A percentile compares a stretch with the other conserved stretches of the same genome.
These are phyloP conservation scores for Xestia ashworthii DNA, from an alignment of 2,888 invertebrate species.

Conservation along the genomic window DNA sequence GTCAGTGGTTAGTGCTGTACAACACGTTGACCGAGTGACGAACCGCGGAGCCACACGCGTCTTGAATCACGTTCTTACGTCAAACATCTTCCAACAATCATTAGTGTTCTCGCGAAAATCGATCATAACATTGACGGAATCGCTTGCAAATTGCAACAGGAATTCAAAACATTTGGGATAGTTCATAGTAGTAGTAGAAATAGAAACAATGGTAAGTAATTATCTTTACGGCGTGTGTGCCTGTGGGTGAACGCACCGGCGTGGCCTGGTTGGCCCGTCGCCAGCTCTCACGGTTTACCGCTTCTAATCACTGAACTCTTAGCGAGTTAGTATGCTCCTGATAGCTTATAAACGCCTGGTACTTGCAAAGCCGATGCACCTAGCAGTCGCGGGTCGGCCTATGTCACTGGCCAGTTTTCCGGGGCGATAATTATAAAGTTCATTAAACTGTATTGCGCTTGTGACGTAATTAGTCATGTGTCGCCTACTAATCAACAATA, in stretches of 20 bases:
- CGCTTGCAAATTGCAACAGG: slow-evolving; percentile 28
- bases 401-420: slow-evolving; percentile 57
- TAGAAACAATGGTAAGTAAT: slow-evolving; percentile 84
- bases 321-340: slow-evolving; percentile 85
- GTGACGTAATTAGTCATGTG: slow-evolving; percentile 58
- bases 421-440: slow-evolving; percentile 63
- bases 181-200: slow-evolving; percentile 68
- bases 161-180: slow-evolving; percentile 70
- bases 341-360: slow-evolving; percentile 87
- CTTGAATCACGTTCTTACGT: slow-evolving; percentile 39
- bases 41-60: slow-evolving; percentile 44
- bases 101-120: slow-evolving; percentile 35
- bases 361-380: slow-evolving; percentile 78
- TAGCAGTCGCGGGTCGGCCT: slow-evolving; percentile 69
- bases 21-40: slow-evolving; percentile 44
- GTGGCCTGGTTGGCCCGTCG: slow-evolving; percentile 87
- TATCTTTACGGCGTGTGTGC: slow-evolving; percentile 77
- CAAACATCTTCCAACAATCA: slow-evolving; percentile 30
- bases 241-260: slow-evolving; percentile 87
- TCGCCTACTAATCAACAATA: slow-evolving; percentile 52
- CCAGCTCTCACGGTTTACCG: slow-evolving; percentile 89
- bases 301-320: slow-evolving; percentile 86
- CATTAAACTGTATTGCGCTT: slow-evolving; percentile 62
- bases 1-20: slow-evolving; percentile 37
- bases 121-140: slow-evolving; percentile 35